Conservation (phyloP, 1,140 invertebrate species). For the Leucophenga varia region DNA sequence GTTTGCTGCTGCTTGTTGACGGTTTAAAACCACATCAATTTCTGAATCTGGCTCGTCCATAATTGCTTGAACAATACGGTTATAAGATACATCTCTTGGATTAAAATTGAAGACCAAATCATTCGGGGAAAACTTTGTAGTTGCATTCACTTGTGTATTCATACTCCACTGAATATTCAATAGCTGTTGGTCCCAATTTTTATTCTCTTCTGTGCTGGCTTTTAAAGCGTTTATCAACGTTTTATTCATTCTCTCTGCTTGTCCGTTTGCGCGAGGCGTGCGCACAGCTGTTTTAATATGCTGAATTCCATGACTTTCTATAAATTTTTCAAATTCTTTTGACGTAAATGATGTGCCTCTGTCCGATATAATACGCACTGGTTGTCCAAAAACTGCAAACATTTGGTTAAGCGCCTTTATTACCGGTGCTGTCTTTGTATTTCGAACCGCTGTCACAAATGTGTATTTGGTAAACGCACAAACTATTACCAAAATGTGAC, state of each 20-base stretch:
- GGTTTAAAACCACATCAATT: no score
- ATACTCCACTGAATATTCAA: conserved; percentile 6
- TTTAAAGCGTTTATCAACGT: conserved; percentile 10
- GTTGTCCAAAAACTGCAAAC: not conserved
- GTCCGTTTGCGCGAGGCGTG: conserved; percentile 35
- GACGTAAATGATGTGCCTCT: no score
- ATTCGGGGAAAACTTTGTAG: conserved; percentile 6
- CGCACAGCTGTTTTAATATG: conserved; percentile 40
- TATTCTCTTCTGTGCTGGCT: not conserved
- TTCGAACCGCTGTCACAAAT: conserved; percentile 21
- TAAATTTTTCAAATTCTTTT: conserved; percentile 27
- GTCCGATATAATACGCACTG: conserved; percentile 45
- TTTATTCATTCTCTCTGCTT: conserved; percentile 22
- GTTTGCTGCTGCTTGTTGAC: conserved; percentile 1
- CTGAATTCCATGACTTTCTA: conserved; percentile 21
- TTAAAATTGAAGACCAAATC: conserved; percentile 5
- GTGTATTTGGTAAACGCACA: conserved; percentile 29
- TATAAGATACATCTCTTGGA: not conserved
- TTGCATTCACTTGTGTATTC: no score
- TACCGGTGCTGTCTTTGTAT: conserved; percentile 17
- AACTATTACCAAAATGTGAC: conserved; percentile 20
- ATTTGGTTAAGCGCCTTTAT: conserved; percentile 2
- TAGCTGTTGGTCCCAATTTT: conserved; percentile 4
- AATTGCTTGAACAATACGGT: no score
- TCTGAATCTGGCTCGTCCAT: no score